Evolutionary conservation across 1,140 invertebrate genomes (phyloP).

Genomic region (Macrocentrus cingulum): DNA sequence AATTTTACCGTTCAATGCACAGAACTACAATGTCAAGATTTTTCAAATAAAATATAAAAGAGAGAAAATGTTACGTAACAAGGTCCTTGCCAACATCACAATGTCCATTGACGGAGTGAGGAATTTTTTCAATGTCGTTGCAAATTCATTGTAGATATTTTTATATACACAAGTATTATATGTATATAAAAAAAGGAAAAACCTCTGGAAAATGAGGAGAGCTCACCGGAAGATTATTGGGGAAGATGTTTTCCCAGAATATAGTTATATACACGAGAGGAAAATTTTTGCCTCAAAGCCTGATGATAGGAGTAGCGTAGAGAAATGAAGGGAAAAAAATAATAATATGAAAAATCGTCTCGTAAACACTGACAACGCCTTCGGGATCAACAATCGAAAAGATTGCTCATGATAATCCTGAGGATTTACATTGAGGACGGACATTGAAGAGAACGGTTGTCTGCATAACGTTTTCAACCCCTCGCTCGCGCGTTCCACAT

Average conservation of each 20-base stretch:
- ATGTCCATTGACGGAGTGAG: conserved; percentile 1
- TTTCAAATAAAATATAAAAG: not conserved
- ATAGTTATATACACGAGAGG: not conserved
- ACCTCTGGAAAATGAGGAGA: conserved; percentile 13
- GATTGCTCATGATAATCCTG: conserved; percentile 16
- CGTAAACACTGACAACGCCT: conserved; percentile 9
- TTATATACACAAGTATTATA: too few relatives aligned
- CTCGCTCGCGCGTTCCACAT: not conserved
- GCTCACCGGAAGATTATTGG: conserved; percentile 14
- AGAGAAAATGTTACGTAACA: not conserved
- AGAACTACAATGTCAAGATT: too few relatives aligned
- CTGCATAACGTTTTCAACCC: not conserved
- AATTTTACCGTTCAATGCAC: too few relatives aligned
- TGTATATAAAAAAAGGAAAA: not conserved
- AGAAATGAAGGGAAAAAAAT: not conserved
- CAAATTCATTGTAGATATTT: too few relatives aligned
- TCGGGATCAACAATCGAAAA: conserved; percentile 8
- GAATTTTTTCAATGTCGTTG: not conserved
- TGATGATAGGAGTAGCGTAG: not conserved
- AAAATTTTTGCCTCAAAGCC: conserved; percentile 2
- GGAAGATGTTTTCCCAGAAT: conserved; percentile 1
- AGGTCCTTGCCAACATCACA: not conserved
- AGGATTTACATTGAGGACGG: not conserved
- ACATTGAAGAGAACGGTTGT: not conserved
- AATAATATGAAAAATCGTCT: not conserved